phyloP scores from a whole-genome alignment of 2,113 vertebrate species.

The Pelvicachromis taeniatus region DNA sequence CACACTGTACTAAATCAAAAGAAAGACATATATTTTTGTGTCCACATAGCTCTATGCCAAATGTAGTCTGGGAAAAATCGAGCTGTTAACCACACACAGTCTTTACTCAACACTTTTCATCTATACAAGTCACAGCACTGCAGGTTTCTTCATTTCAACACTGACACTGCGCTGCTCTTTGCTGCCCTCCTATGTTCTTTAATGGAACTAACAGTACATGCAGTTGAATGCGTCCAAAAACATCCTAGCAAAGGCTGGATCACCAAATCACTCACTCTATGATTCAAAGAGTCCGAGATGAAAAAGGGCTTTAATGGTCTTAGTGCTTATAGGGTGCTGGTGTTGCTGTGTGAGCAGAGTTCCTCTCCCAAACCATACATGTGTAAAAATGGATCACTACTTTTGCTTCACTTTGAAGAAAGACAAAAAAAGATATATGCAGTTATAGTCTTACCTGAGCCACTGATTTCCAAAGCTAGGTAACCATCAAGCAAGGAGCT shows the following conservation, averaged over 20 bases:
- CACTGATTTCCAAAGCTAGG: slow-evolving; percentile 76
- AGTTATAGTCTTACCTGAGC: slow-evolving; percentile 52
- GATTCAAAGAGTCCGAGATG: not conserved
- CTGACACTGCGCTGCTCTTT: slow-evolving; percentile 35
- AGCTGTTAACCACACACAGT: not conserved
- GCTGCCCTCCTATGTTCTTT: slow-evolving; percentile 54
- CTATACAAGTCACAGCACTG: not conserved
- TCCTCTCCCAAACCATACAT: not conserved
- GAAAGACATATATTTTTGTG: not conserved
- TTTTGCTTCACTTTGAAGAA: not conserved
- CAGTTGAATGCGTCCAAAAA: not conserved
- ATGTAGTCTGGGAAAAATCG: not conserved
- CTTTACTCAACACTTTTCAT: not conserved
- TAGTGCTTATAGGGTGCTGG: not conserved
- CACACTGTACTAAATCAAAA: not conserved
- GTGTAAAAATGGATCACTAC: not conserved
- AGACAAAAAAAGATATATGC: not conserved
- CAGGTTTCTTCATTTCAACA: not conserved
- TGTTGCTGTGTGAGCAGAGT: not conserved
- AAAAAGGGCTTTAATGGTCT: not conserved
- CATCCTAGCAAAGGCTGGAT: not conserved
- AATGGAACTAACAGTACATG: slow-evolving; percentile 56
- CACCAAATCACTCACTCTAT: not conserved
- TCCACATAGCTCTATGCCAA: not conserved
- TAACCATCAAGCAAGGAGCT: slow-evolving; percentile 87